These are phyloP conservation scores for Botia almorhae DNA, from an alignment of 2,797 vertebrate species.

Conservation along the genomic window DNA sequence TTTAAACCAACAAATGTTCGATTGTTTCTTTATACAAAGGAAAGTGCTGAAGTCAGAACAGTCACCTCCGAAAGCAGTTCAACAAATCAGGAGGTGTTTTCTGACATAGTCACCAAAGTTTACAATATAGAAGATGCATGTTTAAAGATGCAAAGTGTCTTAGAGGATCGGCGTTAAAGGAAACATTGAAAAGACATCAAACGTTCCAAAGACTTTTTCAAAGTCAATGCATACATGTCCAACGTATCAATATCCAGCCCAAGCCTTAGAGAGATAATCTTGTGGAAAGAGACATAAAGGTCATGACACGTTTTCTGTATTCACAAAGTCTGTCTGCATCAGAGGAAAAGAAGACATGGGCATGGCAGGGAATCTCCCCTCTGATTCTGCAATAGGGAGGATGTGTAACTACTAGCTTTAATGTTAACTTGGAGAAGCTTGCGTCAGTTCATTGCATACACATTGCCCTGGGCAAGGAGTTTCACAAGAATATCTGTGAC, in stretches of 20 bases:
- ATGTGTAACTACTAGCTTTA: slow-evolving; percentile 25
- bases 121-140: neutral
- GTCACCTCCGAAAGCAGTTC: slow-evolving; percentile 10
- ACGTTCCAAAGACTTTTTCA: neutral
- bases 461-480: slow-evolving; percentile 47
- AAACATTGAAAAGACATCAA: neutral
- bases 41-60: slow-evolving; percentile 24
- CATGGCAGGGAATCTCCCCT: slow-evolving; percentile 19
- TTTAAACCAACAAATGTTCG: slow-evolving; percentile 47
- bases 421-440: slow-evolving; percentile 28
- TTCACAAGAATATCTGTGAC: slow-evolving; percentile 26
- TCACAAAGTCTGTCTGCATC: slow-evolving; percentile 39
- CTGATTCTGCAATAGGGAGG: neutral
- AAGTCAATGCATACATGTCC: slow-evolving; percentile 19
- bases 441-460: slow-evolving; percentile 36
- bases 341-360: neutral
- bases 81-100: slow-evolving; percentile 37
- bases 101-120: slow-evolving; percentile 26
- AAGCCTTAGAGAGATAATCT: neutral
- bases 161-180: neutral
- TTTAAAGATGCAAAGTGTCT: slow-evolving; percentile 18
- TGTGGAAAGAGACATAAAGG: neutral
- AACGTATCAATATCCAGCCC: slow-evolving; percentile 1
- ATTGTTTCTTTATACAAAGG: slow-evolving; percentile 46
- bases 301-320: slow-evolving; percentile 32